Base-by-base conservation (phyloP, 2,888 invertebrate species). In the Scrobipalpa atriplicella region DNA sequence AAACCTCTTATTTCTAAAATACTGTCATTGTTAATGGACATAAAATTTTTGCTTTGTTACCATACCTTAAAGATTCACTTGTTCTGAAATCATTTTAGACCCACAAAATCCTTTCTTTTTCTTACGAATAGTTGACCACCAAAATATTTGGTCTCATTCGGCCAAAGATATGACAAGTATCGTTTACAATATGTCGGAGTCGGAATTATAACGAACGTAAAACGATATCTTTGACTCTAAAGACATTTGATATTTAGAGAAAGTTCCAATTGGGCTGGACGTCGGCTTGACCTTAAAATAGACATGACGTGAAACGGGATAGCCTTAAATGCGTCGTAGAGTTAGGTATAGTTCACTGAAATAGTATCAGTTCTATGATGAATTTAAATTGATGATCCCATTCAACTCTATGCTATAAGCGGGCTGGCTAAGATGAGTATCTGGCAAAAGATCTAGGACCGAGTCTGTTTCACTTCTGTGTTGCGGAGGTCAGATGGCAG, bases 141-240 rank as follows among this genome's bases (percentile, higher is more conserved):
- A 41, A 61, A 38, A 61, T 13, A 39, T 61, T 16, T 11, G 11
- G 73, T 71, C 68, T 65, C 71, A 65, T 62, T 43, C 18, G 36
- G 52, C 66, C 72, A 70, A 72, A 69, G 73, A 78, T 81, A 78
- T 81, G 78, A 83, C 73, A 77, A 75, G 78, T 82, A 80, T 82
- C 82, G 69, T 69, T 82, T 83, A 77, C 84, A 74, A 58, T 70
- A 70, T 73, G 72, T 71, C 67, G 68, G 67, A 56, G 64, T 43
- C 38, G 10, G 67, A 67, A 72, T 73, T 73, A 66, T 75, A 75
- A 78, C 72, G 68, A 76, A 69, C 73, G 79, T 67, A 78, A 79
- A 66, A 19, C 64, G 75, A 79, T 78, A 79, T 62, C 62, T 67
- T 58, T 43, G 54, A 51, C 43, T 63, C 58, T 19, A n/a, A 38